A percentile compares a stretch with the other conserved stretches of the same genome.
Conservation (phyloP, 2,888 invertebrate species). For the Pegoplata infirma region DNA sequence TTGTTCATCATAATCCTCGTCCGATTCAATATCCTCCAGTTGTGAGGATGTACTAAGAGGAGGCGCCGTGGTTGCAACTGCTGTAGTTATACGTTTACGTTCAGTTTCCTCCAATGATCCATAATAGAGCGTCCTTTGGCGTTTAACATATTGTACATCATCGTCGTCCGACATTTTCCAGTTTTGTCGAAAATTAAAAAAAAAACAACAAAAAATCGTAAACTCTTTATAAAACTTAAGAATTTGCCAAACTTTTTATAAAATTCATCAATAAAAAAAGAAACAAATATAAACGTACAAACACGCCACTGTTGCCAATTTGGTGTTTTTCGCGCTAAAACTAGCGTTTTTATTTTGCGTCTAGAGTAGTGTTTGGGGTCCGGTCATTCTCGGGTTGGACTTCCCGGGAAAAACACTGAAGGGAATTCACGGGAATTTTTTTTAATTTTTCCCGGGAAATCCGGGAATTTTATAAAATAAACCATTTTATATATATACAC, state of each 20-base stretch:
- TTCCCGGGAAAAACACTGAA: too few relatives aligned
- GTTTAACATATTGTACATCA: conserved; percentile 86
- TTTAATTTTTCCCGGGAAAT: too few relatives aligned
- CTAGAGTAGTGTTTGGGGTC: too few relatives aligned
- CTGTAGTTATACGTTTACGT: conserved; percentile 82
- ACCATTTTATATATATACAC: too few relatives aligned
- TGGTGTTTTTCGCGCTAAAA: too few relatives aligned
- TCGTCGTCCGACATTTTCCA: conserved; percentile 87
- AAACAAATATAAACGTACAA: conserved; percentile 39
- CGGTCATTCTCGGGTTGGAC: too few relatives aligned
- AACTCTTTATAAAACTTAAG: conserved; percentile 24
- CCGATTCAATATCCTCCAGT: conserved; percentile 81
- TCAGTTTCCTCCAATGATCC: conserved; percentile 93
- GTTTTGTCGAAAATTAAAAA: conserved; percentile 10
- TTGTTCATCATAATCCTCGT: conserved; percentile 81
- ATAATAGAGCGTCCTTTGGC: conserved; percentile 89
- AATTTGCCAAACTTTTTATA: conserved; percentile 23
- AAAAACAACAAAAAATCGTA: conserved; percentile 24
- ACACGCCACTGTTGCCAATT: too few relatives aligned
- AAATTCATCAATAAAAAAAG: conserved; percentile 34
- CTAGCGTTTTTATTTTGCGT: too few relatives aligned
- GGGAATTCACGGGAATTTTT: too few relatives aligned
- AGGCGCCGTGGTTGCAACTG: conserved; percentile 12
- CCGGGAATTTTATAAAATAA: too few relatives aligned
- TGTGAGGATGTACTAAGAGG: conserved; percentile 61